phyloP scores from a whole-genome alignment of 2,797 vertebrate species.

The Toxotes lorentzi region DNA sequence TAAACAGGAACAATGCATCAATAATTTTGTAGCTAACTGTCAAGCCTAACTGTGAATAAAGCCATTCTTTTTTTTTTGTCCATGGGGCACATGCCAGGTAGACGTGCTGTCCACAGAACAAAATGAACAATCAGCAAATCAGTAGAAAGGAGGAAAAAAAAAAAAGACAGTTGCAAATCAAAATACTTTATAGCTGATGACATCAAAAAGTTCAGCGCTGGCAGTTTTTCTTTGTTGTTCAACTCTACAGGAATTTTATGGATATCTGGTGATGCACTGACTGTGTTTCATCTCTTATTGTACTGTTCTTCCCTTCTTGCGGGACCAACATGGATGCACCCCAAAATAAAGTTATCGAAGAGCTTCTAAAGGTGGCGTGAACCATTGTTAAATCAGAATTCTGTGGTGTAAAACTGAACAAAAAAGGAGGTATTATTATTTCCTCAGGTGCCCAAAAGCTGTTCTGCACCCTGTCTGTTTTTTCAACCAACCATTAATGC shows the following conservation, averaged over 20 bases:
- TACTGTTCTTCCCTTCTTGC: neutral
- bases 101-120: slow-evolving; percentile 2
- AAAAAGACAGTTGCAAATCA: slow-evolving; percentile 10
- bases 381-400: neutral
- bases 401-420: neutral
- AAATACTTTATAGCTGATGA: slow-evolving; percentile 1
- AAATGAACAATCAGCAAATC: slow-evolving; percentile 21
- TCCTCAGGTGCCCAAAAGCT: neutral
- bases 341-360: neutral
- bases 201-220: slow-evolving; percentile 20
- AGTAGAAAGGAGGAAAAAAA: neutral
- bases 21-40: slow-evolving; percentile 27
- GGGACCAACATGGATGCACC: neutral
- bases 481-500: too few relatives aligned
- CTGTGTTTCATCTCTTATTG: neutral
- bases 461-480: neutral
- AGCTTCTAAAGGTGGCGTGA: neutral
- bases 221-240: neutral
- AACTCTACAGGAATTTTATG: neutral
- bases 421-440: neutral
- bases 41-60: neutral
- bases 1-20: slow-evolving; percentile 43
- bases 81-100: neutral
- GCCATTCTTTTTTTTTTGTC: slow-evolving; percentile 8
- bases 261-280: neutral